These are phyloP conservation scores for Cladopsammia gracilis DNA, from an alignment of 64 coral and sea anemone genomes.

Conservation along the genomic window DNA sequence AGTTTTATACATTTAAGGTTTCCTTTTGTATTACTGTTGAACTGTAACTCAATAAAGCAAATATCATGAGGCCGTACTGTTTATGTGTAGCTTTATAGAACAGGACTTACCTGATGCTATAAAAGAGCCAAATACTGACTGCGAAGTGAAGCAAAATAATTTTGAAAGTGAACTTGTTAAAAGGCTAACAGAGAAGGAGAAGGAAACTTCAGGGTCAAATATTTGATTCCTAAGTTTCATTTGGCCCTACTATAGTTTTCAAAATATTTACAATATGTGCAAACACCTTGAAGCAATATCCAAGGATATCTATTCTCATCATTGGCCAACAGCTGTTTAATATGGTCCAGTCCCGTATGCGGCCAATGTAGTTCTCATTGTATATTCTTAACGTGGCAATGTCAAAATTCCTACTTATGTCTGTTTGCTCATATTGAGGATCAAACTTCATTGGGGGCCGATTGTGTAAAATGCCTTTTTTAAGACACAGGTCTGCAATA, in stretches of 20 bases:
- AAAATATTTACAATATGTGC: slow-evolving; percentile 72
- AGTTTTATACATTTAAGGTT: no score
- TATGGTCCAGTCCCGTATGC: slow-evolving; percentile 66
- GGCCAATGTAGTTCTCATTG: slow-evolving; percentile 69
- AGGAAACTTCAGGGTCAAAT: no score
- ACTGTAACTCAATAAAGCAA: no score
- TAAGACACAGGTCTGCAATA: slow-evolving; percentile 51
- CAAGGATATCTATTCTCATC: slow-evolving; percentile 57
- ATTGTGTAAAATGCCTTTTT: slow-evolving; percentile 56
- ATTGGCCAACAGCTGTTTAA: slow-evolving; percentile 58
- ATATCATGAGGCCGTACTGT: no score
- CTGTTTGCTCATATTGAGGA: slow-evolving; percentile 45
- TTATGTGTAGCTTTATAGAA: no score
- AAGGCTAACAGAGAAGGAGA: no score
- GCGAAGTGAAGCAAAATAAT: no score
- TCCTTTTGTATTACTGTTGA: no score
- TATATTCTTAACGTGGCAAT: slow-evolving; percentile 52
- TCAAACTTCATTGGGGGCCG: slow-evolving; percentile 62
- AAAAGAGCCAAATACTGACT: no score
- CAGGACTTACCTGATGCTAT: no score
- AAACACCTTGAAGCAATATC: slow-evolving; percentile 52
- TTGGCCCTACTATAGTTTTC: slow-evolving; percentile 59
- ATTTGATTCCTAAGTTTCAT: slow-evolving; percentile 12
- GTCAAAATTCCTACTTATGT: slow-evolving; percentile 56
- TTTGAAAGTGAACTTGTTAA: no score